These are phyloP conservation scores for Scaptomyza graminum DNA, from an alignment of 1,140 invertebrate species.

Conservation along the genomic window DNA sequence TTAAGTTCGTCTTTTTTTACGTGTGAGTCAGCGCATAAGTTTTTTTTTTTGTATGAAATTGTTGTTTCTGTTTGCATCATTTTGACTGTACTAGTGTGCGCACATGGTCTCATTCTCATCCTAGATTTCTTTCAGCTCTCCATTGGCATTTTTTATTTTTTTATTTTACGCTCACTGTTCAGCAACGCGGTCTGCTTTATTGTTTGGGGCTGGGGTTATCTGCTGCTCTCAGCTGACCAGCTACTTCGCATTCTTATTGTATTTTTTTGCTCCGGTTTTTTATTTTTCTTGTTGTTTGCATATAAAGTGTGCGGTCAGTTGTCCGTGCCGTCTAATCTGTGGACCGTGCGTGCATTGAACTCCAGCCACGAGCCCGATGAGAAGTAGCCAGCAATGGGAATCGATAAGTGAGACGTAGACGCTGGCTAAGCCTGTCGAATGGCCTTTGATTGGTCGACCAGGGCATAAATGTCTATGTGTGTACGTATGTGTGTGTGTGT, in stretches of 20 bases:
- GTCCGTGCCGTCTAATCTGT: conserved; percentile 63
- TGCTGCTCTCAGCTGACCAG: conserved; percentile 23
- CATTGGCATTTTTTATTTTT: conserved; percentile 1
- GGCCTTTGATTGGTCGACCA: conserved; percentile 35
- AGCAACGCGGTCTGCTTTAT: conserved; percentile 7
- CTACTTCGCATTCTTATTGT: conserved; percentile 14
- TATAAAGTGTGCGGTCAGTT: conserved; percentile 8
- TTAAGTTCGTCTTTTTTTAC: too few species aligned
- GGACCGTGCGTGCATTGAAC: conserved; percentile 58
- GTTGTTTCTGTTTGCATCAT: conserved; percentile 11
- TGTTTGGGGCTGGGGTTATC: conserved; percentile 29
- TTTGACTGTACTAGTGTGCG: conserved; percentile 2
- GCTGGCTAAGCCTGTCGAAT: conserved; percentile 32
- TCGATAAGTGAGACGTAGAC: background rate
- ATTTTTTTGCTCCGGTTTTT: background rate
- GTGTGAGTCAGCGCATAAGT: background rate
- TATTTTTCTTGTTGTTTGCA: conserved; percentile 15
- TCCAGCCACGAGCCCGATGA: background rate
- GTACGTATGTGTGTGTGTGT: conserved; percentile 29
- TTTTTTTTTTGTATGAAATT: background rate
- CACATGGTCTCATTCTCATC: background rate
- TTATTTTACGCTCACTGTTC: background rate
- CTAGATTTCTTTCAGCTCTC: background rate
- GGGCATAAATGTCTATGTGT: conserved; percentile 10
- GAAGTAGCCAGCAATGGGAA: too few species aligned